Evolutionary conservation across 1,140 invertebrate genomes (phyloP).

Genomic region (Apis mellifera): Amel_HAv3.1 CM009933.2:2605501-2606000

Average conservation of each 20-base stretch:
- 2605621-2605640: too few relatives aligned
- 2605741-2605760: too few relatives aligned
- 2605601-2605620: too few relatives aligned
- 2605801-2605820: neutral
- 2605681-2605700: too few relatives aligned
- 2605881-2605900: too few relatives aligned
- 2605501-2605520: neutral
- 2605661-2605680: too few relatives aligned
- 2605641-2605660: too few relatives aligned
- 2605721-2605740: too few relatives aligned
- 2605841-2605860: neutral
- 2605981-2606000: neutral
- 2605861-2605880: neutral
- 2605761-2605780: neutral
- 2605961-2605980: neutral
- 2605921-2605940: constrained; percentile 1
- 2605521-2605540: neutral
- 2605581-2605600: too few relatives aligned
- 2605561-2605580: neutral
- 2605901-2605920: neutral
- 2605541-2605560: neutral
- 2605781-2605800: neutral
- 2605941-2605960: constrained; percentile 14
- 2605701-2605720: too few relatives aligned
- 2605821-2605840: too few relatives aligned